Base-by-base conservation (phyloP, 1,140 invertebrate species). In the Goniozus legneri region DNA sequence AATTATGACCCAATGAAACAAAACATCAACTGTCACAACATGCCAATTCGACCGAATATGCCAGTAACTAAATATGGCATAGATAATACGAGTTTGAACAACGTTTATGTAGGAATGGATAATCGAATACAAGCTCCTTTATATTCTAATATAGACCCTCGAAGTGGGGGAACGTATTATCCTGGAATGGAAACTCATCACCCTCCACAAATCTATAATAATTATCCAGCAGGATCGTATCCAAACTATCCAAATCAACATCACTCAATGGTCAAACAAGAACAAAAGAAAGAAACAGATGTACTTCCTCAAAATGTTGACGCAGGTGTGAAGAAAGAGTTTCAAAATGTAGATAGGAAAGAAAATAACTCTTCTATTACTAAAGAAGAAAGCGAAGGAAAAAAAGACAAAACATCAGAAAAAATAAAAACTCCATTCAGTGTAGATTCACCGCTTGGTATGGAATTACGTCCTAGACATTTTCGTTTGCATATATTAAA, bases 401-500 rank as follows among this genome's bases (percentile, higher is more conserved):
- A 83, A 55, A 82, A 88, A 10, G 69, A 74, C 8, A 69, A 69
- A 15, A 50, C 52, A 1, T 31, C 59, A 3, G 56, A 60, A 1
- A 66, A 67, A 19, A 34, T 65, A 1, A 69, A 70, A 44, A 75
- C 74, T 0, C 71, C 72, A 0, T 71, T 50, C 20, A 64, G 47
- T 15, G 71, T 76, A 2, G 73, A 75, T 36, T 39, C 71, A 1
- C 64, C 71, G 7, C 14, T 60, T 3, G 70, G 69, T n/a, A 21
- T 71, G 41, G 70, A 72, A 30, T 44, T 76, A 3, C 76, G 88
- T 24, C 77, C 85, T 2, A 75, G 96, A 36, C 84, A 88, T 46
- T 98, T 97, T 64, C 82, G 85, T 34, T 79, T 98, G 2, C 93
- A 88, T 69, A 84, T 97, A 3, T 73, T 99, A 3, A 97, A 97